phyloP scores from a whole-genome alignment of 2,113 vertebrate species.

The Phylloscopus whistleri region DNA sequence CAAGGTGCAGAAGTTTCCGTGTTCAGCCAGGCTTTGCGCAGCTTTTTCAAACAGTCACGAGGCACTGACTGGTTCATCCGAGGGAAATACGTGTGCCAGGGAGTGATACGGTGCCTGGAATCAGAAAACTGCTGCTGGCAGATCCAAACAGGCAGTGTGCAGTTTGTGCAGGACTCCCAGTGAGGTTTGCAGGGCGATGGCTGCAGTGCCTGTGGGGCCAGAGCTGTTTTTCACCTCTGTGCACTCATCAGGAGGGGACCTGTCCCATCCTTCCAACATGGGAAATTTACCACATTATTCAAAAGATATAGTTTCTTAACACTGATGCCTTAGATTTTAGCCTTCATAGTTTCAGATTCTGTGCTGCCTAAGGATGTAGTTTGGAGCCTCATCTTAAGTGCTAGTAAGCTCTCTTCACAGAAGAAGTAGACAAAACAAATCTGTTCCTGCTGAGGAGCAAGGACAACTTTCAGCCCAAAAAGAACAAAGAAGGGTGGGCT shows the following conservation, averaged over 20 bases:
- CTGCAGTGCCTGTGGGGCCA: neutral
- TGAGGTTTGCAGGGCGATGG: neutral
- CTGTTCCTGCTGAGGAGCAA: too few species aligned
- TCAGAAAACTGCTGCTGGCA: neutral
- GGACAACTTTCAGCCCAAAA: too few species aligned
- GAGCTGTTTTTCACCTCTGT: neutral
- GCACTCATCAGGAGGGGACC: neutral
- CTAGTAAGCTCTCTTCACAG: too few species aligned
- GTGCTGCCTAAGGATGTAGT: too few species aligned
- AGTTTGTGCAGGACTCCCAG: neutral
- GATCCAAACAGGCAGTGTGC: neutral
- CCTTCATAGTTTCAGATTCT: too few species aligned
- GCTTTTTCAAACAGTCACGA: neutral
- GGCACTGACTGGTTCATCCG: neutral
- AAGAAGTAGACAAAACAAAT: too few species aligned
- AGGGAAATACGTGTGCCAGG: neutral
- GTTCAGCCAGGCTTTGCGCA: conserved; percentile 30
- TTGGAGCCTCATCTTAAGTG: too few species aligned
- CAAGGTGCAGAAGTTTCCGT: neutral
- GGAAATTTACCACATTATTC: neutral
- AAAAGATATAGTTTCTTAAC: neutral
- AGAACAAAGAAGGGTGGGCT: too few species aligned
- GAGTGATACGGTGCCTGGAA: neutral
- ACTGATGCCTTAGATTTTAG: too few species aligned
- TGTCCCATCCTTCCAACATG: neutral